Conservation (phyloP, 2,797 vertebrate genomes). For the Heliangelus exortis region DNA sequence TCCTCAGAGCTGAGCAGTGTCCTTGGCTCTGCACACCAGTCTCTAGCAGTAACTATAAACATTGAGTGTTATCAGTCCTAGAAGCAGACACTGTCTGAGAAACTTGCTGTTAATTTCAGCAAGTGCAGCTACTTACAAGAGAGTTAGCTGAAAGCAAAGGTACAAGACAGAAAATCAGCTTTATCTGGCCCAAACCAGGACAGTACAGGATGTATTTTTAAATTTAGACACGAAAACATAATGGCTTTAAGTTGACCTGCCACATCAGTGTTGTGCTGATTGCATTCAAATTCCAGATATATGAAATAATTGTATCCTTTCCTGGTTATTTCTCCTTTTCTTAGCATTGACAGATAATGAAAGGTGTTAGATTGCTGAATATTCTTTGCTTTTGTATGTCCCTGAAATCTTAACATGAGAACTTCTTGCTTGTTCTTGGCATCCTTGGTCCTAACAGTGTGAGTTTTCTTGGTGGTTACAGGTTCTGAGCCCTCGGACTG, state of each 20-base stretch:
- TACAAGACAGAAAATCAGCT: too few relatives aligned
- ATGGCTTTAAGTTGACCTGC: neutral
- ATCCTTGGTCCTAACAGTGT: neutral
- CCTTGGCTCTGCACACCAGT: too few relatives aligned
- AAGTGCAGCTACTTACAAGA: too few relatives aligned
- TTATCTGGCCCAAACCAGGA: too few relatives aligned
- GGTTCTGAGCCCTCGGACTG: conserved; percentile 94
- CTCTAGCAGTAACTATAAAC: too few relatives aligned
- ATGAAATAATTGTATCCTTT: neutral
- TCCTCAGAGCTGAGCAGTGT: too few relatives aligned
- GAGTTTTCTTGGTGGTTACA: conserved; percentile 41
- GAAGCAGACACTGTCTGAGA: too few relatives aligned
- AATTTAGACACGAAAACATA: neutral
- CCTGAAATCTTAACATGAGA: neutral
- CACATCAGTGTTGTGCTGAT: neutral
- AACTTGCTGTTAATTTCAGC: too few relatives aligned
- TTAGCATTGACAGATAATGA: neutral
- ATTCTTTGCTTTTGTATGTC: neutral
- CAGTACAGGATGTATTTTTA: neutral
- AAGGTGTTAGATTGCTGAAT: neutral
- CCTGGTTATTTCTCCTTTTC: neutral
- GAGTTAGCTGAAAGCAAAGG: too few relatives aligned
- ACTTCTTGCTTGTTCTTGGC: neutral
- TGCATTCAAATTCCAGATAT: rapidly evolving
- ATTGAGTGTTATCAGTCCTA: too few relatives aligned